phyloP scores from a whole-genome alignment of 2,113 vertebrate species.

The Lanius collurio region DNA sequence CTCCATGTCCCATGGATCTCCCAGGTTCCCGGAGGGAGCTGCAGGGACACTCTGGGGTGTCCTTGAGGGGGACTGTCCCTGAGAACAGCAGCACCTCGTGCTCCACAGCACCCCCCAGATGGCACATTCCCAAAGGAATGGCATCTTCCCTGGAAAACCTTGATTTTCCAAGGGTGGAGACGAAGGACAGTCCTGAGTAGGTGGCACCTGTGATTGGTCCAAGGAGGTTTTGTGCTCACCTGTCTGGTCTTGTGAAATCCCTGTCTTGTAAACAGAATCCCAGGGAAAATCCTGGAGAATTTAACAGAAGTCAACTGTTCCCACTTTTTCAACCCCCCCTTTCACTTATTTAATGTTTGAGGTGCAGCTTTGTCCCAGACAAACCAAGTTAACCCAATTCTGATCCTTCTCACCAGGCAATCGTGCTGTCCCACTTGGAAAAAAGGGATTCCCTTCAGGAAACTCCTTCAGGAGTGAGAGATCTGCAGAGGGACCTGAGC shows the following conservation, averaged over 20 bases:
- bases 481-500: background rate
- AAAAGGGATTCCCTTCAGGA: background rate
- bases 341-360: background rate
- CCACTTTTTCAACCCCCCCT: background rate
- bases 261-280: background rate
- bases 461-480: background rate
- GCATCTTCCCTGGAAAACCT: background rate
- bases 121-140: background rate
- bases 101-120: background rate
- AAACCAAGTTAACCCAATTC: background rate
- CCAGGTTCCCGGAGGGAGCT: background rate
- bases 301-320: background rate
- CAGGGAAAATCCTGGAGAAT: background rate
- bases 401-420: background rate
- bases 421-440: background rate
- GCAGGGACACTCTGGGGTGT: background rate
- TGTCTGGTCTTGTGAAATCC: background rate
- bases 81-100: background rate
- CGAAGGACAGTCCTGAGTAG: accelerated
- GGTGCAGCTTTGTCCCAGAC: background rate
- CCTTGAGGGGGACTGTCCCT: background rate
- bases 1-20: background rate
- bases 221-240: background rate
- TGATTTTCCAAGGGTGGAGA: background rate
- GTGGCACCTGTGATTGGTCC: background rate